phyloP scores from a whole-genome alignment of 2,888 invertebrate species.

The Dolichopus griseipennis region DNA sequence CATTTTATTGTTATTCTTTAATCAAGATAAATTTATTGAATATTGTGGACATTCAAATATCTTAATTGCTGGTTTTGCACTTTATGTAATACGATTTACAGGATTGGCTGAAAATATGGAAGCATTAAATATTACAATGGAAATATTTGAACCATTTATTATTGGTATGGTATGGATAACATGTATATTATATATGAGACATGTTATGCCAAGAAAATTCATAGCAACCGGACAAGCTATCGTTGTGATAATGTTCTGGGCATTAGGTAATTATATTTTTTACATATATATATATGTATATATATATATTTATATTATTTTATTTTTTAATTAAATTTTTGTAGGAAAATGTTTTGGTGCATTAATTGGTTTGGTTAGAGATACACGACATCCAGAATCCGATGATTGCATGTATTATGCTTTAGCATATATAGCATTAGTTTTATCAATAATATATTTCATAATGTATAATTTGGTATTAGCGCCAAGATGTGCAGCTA shows the following conservation, averaged over 20 bases:
- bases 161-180: conserved; percentile 72
- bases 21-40: conserved; percentile 74
- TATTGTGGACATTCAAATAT: conserved; percentile 74
- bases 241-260: conserved; percentile 71
- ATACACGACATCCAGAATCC: conserved; percentile 32
- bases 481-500: conserved; percentile 63
- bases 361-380: conserved; percentile 49
- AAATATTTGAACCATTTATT: conserved; percentile 65
- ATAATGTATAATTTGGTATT: conserved; percentile 63
- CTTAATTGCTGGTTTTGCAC: conserved; percentile 70
- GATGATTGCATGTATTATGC: conserved; percentile 49
- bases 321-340: conserved; percentile 16
- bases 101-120: conserved; percentile 52
- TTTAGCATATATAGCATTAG: conserved; percentile 57
- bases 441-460: conserved; percentile 60
- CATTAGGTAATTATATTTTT: conserved; percentile 48
- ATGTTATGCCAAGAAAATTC: conserved; percentile 66
- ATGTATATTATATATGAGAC: conserved; percentile 70
- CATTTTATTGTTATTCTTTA: conserved; percentile 40
- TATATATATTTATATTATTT: neutral
- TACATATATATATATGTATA: neutral
- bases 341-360: conserved; percentile 66
- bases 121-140: conserved; percentile 59
- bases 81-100: conserved; percentile 68
- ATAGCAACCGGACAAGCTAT: conserved; percentile 71